Conservation (phyloP, 2,113 vertebrate genomes). For the Rousettus leschenaultii region DNA sequence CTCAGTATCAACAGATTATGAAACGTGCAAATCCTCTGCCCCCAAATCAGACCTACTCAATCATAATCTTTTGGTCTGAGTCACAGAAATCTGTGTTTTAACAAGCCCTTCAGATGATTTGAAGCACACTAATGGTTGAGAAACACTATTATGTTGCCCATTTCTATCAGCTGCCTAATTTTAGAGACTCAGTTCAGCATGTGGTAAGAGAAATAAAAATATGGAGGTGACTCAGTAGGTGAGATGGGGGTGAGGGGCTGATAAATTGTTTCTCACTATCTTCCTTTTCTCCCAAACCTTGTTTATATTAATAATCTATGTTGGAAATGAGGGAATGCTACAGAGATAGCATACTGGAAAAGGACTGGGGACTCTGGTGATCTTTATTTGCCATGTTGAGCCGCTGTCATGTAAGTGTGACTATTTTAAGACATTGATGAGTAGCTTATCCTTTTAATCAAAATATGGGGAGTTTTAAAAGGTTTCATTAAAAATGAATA, state of each 20-base stretch:
- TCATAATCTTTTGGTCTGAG: background rate
- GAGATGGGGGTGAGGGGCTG: background rate
- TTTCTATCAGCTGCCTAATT: background rate
- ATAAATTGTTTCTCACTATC: background rate
- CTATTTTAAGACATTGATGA: background rate
- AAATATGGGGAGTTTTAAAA: conserved; percentile 34
- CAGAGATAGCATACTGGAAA: background rate
- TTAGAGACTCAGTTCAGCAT: background rate
- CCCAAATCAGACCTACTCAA: background rate
- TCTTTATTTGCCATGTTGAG: background rate
- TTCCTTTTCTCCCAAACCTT: background rate
- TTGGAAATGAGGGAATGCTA: background rate
- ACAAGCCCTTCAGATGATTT: background rate
- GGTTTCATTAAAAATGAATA: conserved; percentile 38
- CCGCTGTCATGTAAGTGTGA: background rate
- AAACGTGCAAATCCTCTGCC: background rate
- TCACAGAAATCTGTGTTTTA: background rate
- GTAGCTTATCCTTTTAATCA: conserved; percentile 37
- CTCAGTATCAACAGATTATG: background rate
- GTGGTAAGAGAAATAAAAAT: background rate
- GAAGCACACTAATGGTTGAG: background rate
- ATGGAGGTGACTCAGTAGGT: background rate
- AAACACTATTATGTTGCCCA: background rate
- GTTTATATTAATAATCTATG: background rate
- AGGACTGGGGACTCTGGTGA: rapidly evolving